Base-by-base conservation (phyloP, 2,888 invertebrate species). In the Sphinx pinastri region DNA sequence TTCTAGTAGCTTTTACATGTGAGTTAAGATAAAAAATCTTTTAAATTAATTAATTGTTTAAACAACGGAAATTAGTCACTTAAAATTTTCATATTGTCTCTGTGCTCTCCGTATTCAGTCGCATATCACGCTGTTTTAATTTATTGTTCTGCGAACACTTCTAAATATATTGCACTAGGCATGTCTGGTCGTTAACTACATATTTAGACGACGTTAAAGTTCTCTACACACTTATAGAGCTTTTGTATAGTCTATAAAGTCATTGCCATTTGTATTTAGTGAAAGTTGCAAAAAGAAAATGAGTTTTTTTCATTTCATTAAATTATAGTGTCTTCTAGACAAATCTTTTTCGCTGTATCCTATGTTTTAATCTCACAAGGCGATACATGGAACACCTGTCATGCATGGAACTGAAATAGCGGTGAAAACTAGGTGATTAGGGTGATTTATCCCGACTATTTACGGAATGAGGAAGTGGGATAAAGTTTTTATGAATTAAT, bases 401-500 rank as follows among this genome's bases (percentile, higher is more conserved):
- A 63, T 49, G 47, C 16, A 3, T 19, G 38, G 14, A 58, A 19
- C 63, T 19, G 13, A 49, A 49, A 49, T 63, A 63, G 63, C 47
- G 11, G 12, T 13, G 47, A 49, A 47, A 63, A 63, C 12, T 63
- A 19, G 49, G 63, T 49, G 49, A 63, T 57, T 57, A 57, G 57
- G 57, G 13, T 63, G 63, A 47, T 60, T 47, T 63, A 63, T 63
- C 47, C 47, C 13, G 1, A 49, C 49, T 63, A 63, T 63, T 63
- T 19, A 19, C 49, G 49, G 63, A 45, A 47, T 19, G 49, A 63
- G 63, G 63, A 63, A 63, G 63, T 63, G 12, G 47, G 19, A 63
- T 63, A 0, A 12, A 11, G 49, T 63, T 63, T 60, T 63, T 63
- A 47, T 47, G 60, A 58, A 71, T 71, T 76, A 73, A 74, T 72